A percentile compares a stretch with the other conserved stretches of the same genome.
These are phyloP conservation scores for Anolis sagrei DNA, from an alignment of 2,113 vertebrate genomes.

Conservation along the genomic window DNA sequence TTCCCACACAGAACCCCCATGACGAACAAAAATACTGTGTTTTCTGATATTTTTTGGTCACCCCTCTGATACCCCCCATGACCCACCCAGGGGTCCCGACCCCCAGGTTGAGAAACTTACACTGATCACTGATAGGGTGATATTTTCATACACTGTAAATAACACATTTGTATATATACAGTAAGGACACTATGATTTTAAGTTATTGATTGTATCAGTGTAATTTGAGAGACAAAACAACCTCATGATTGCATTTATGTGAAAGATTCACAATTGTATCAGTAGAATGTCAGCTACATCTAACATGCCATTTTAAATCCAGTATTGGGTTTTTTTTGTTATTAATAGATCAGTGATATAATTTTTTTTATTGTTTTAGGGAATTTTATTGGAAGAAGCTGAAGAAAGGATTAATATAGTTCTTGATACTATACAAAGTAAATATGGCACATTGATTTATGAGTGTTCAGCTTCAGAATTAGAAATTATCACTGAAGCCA, in stretches of 20 bases:
- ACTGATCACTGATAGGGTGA: too few relatives aligned
- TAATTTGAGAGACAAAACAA: neutral
- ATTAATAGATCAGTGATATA: neutral
- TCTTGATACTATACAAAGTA: conserved; percentile 56
- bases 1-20: too few relatives aligned
- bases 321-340: neutral
- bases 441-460: conserved; percentile 28
- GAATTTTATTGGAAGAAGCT: conserved; percentile 78
- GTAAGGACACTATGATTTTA: neutral
- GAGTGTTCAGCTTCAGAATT: conserved; percentile 74
- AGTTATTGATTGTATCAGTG: neutral
- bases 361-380: conserved; percentile 64
- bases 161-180: neutral
- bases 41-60: too few relatives aligned
- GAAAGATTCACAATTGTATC: neutral
- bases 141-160: neutral
- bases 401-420: conserved; percentile 71
- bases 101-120: too few relatives aligned
- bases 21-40: too few relatives aligned
- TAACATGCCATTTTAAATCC: neutral
- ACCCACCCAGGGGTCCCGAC: too few relatives aligned
- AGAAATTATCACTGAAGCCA: conserved; percentile 80
- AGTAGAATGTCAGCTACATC: neutral
- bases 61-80: too few relatives aligned
- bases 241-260: neutral